These are phyloP conservation scores for Linurgus olivaceus DNA, from an alignment of 2,797 vertebrate species.

Conservation along the genomic window DNA sequence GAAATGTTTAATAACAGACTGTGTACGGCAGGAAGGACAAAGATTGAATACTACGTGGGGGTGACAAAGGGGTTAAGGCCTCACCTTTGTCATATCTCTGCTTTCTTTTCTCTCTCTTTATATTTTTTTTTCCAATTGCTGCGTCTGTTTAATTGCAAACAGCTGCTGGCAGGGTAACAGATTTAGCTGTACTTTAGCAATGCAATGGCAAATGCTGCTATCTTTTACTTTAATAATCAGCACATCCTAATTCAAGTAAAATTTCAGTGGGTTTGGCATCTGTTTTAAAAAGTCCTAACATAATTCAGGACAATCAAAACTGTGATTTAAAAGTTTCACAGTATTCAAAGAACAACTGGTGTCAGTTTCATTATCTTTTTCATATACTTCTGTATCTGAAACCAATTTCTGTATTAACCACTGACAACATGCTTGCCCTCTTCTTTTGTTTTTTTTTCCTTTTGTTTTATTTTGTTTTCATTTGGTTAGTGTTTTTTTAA, in stretches of 20 bases:
- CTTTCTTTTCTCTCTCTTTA: constrained; percentile 1
- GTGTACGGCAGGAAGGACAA: not conserved
- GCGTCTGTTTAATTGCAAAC: not conserved
- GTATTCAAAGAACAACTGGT: not conserved
- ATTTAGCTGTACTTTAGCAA: not conserved
- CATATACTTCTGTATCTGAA: not conserved
- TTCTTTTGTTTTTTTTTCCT: not conserved
- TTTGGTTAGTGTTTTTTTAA: not conserved
- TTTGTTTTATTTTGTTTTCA: no score
- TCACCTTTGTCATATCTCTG: not conserved
- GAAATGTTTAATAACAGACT: not conserved
- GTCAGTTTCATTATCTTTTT: not conserved
- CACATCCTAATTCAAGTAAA: not conserved
- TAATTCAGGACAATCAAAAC: not conserved
- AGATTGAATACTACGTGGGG: not conserved
- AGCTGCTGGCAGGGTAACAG: not conserved
- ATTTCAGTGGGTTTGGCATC: not conserved
- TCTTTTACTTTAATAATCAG: not conserved
- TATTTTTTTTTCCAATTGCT: not conserved
- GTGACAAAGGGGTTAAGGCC: not conserved
- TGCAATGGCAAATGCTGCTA: not conserved
- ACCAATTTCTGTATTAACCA: not conserved
- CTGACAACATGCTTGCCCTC: not conserved
- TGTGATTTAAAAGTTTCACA: not conserved
- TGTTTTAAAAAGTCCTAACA: not conserved